Evolutionary conservation across 2,888 invertebrate species (phyloP), one percentile per base, ranked within the genome.

Genomic region (Saturnia japonica): DNA sequence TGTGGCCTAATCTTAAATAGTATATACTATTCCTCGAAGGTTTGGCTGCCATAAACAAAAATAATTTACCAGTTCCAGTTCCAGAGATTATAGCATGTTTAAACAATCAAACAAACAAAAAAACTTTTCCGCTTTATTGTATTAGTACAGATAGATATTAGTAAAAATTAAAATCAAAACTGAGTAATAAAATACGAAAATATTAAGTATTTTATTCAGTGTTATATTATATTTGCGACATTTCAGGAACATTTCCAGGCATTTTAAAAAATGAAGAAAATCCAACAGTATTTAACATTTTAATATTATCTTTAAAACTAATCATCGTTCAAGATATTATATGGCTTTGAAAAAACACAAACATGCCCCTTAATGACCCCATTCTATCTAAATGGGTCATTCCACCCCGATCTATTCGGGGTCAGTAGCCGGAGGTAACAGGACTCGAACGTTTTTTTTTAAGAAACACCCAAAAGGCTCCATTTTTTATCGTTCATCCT

Each of bases 351-450:
- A 67, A 47, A 70, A 62, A 72, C 62, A 71, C 67, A 69, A 71
- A 67, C 62, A 40, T 28, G 79, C 77, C 76, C 57, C 80, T 82
- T 90, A 88, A 90, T 91, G 89, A 89, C 88, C 89, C 84, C 89
- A 88, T 91, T 91, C 89, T 85, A 88, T 81, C 83, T 88, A 91
- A 91, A 88, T 93, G 87, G 93, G 93, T 93, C 93, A 89, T 91
- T 93, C 91, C 89, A 91, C 91, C 93, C 91, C 82, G 80, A 78
- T 74, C 72, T 77, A 75, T 28, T 25, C 64, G 78, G 82, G 93
- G 91, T 93, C 91, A 91, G 88, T 91, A 88, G 85, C 90, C 91
- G 81, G 76, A 76, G 70, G 73, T 93, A 93, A 94, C 93, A 93
- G 93, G 93, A 94, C 89, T 78, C 80, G 79, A 81, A 78, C 77